Percentiles rank a stretch among this genome's conserved stretches.
These are phyloP conservation scores for Oxyteleia sp. DNA, from an alignment of 2,888 invertebrate genomes.

Conservation along the genomic window DNA sequence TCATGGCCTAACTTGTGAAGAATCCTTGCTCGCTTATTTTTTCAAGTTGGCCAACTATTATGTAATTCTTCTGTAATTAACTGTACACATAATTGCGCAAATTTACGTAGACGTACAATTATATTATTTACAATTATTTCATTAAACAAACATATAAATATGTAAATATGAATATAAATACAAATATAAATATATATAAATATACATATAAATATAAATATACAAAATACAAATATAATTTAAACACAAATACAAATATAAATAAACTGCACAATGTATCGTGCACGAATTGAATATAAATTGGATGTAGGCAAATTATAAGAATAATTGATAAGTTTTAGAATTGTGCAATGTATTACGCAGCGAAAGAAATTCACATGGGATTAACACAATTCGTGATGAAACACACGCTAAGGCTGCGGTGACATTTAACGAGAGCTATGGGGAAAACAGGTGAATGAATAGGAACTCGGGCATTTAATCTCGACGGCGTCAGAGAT, in stretches of 20 bases:
- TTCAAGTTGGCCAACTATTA: too few relatives aligned
- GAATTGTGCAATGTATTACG: slow-evolving; percentile 35
- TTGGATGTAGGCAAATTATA: slow-evolving; percentile 4
- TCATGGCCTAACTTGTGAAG: background rate
- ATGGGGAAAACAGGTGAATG: slow-evolving; percentile 66
- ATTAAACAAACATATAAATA: too few relatives aligned
- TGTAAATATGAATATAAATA: too few relatives aligned
- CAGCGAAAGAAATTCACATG: slow-evolving; percentile 54
- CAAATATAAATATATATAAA: too few relatives aligned
- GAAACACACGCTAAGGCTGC: slow-evolving; percentile 53
- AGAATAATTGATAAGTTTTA: slow-evolving; percentile 44
- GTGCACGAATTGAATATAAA: background rate
- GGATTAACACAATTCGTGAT: slow-evolving; percentile 58
- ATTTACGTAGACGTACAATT: too few relatives aligned
- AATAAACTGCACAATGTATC: too few relatives aligned
- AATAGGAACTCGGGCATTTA: slow-evolving; percentile 66
- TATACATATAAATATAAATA: too few relatives aligned
- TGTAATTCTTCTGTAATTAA: too few relatives aligned
- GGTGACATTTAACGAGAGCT: slow-evolving; percentile 67
- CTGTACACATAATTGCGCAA: too few relatives aligned
- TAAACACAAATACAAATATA: too few relatives aligned
- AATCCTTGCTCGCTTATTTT: background rate
- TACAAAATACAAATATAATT: too few relatives aligned
- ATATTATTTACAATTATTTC: too few relatives aligned
- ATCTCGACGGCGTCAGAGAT: slow-evolving; percentile 62